phyloP scores from a whole-genome alignment of 2,797 vertebrate species.

The Zenarchopterus dispar region DNA sequence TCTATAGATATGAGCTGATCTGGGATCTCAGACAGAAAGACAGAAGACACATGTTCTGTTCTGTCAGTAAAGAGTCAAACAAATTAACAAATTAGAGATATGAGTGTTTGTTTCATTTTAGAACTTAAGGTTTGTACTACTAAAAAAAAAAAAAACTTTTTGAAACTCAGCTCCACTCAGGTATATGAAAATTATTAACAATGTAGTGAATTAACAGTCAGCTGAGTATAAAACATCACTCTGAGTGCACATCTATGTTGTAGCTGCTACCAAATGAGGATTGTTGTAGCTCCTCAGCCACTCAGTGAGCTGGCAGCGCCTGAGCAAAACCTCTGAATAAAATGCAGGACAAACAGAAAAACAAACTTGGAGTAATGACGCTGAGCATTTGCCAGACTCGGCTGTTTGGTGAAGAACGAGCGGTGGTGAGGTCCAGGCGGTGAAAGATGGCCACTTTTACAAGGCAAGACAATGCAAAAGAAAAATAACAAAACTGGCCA shows the following conservation, averaged over 20 bases:
- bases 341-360: slow-evolving; percentile 59
- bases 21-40: not conserved
- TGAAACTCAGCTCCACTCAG: too few relatives aligned
- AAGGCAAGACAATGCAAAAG: slow-evolving; percentile 97
- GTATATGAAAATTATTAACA: not conserved
- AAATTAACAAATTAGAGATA: too few relatives aligned
- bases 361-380: slow-evolving; percentile 71
- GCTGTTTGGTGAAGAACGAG: slow-evolving; percentile 68
- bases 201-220: not conserved
- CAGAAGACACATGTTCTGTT: not conserved
- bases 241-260: not conserved
- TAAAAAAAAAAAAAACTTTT: too few relatives aligned
- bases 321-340: slow-evolving; percentile 75
- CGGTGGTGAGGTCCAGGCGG: slow-evolving; percentile 88
- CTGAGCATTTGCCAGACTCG: slow-evolving; percentile 64
- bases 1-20: not conserved
- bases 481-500: slow-evolving; percentile 99
- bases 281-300: not conserved
- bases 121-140: too few relatives aligned
- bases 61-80: too few relatives aligned
- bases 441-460: slow-evolving; percentile 98
- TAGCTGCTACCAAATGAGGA: not conserved
- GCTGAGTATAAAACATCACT: not conserved
- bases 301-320: slow-evolving; percentile 84
- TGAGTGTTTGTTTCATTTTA: too few relatives aligned